Evolutionary conservation across 2,797 vertebrate genomes (phyloP).

Genomic region (Remorina albescens): DNA sequence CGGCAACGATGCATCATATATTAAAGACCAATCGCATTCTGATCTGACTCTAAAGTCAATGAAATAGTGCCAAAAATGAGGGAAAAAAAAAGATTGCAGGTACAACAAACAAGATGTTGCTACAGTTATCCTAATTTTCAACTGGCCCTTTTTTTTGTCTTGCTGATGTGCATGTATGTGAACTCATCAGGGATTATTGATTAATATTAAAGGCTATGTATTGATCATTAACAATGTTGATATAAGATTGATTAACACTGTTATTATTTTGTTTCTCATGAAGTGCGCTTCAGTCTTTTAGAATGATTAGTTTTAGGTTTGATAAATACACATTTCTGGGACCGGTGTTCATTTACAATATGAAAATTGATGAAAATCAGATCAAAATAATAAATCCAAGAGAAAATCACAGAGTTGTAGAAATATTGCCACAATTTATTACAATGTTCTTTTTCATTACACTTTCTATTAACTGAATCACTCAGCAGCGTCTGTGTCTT

Average conservation of each 20-base stretch:
- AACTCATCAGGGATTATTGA: slow-evolving; percentile 9
- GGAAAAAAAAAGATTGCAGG: background rate
- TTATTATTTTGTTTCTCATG: background rate
- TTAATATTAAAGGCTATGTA: background rate
- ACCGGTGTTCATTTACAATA: background rate
- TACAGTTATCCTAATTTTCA: background rate
- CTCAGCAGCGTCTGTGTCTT: background rate
- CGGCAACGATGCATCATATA: background rate
- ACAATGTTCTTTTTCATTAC: background rate
- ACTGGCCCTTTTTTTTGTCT: background rate
- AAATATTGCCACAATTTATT: background rate
- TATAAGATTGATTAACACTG: background rate
- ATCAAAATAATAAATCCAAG: background rate
- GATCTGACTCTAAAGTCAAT: background rate
- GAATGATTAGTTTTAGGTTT: background rate
- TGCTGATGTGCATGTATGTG: background rate
- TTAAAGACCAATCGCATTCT: background rate
- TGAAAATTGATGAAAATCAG: background rate
- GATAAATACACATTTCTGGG: background rate
- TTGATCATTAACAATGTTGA: background rate
- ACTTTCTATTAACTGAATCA: background rate
- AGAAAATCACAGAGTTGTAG: background rate
- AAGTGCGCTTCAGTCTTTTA: background rate
- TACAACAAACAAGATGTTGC: background rate
- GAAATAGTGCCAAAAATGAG: background rate